Evolutionary conservation across 2,888 invertebrate genomes (phyloP).

Genomic region (Drosophila longiperda): DNA sequence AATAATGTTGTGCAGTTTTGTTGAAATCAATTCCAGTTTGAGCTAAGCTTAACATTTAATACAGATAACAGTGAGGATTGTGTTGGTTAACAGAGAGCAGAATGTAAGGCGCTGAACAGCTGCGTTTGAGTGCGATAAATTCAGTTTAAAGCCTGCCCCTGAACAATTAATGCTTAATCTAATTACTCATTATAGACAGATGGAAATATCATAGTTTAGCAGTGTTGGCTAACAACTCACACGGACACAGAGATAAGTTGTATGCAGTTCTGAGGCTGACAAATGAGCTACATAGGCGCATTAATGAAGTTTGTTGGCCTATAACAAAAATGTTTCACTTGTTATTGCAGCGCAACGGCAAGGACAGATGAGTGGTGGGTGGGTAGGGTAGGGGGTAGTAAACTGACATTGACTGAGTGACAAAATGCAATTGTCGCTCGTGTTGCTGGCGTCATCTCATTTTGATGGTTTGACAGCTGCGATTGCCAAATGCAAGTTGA

Average conservation of each 20-base stretch:
- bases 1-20: neutral
- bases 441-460: slow-evolving; percentile 64
- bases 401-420: slow-evolving; percentile 24
- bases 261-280: slow-evolving; percentile 15
- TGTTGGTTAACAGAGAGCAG: neutral
- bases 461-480: slow-evolving; percentile 71
- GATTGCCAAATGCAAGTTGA: slow-evolving; percentile 47
- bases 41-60: neutral
- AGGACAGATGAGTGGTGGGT: neutral
- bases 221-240: slow-evolving; percentile 23
- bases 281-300: slow-evolving; percentile 37
- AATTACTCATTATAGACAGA: slow-evolving; percentile 5
- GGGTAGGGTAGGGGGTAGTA: neutral
- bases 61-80: neutral
- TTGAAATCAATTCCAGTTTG: neutral
- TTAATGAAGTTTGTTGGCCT: slow-evolving; percentile 51
- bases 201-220: slow-evolving; percentile 1
- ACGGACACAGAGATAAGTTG: slow-evolving; percentile 5
- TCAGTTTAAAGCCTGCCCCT: neutral
- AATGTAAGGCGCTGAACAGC: neutral
- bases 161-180: neutral
- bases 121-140: neutral
- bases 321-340: slow-evolving; percentile 31
- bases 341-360: neutral
- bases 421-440: slow-evolving; percentile 61